Evolutionary conservation across 64 coral and sea anemone genomes (phyloP), one percentile per base, ranked within the genome.

Genomic region (Stichodactyla mertensii): DNA sequence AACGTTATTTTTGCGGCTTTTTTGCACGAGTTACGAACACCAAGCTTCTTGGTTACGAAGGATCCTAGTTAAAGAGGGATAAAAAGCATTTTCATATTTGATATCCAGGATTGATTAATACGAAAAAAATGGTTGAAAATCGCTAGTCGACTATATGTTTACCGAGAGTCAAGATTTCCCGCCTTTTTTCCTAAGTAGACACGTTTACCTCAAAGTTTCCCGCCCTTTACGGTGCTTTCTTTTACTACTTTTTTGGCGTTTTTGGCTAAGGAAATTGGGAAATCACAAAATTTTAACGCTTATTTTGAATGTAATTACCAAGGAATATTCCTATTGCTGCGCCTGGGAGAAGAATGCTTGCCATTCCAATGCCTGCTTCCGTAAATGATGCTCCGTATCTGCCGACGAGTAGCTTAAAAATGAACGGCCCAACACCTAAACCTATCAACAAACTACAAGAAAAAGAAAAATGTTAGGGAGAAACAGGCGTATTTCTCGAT

Each of bases 321-420:
- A 70, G 5, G 26, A 16, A 71, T 53, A 64, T 62, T 77, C 90
- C 90, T 4, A 82, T 31, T 54, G 88, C 36, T 2, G 90, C 27
- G 10, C 88, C 88, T 0, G 83, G 85, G 0, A 99, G 36, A 51
- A 99, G 57, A 9, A 88, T 53, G 0, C 36, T 51, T 20, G 88
- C 88, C 6, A 95, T 52, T 11, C 84, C 88, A 64, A 95, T 36
- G 10, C 93, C 90, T 11, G 88, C 86, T 12, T 89, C 20, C 4
- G 84, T 71, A 10, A 88, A 82, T 57, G 86, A 71, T 31, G 89
- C 82, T 19, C 71, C 88, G 77, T 90, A 99, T 52, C 89, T 94
- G 10, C 92, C 20, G 51, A 83, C 22, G 19, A 90, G 12, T 55
- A 99, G 80, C 82, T 95, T 94, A 10, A 87, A 56, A 0, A 99